Conservation (phyloP, 2,888 invertebrate species). For the Pyrrhia umbra region DNA sequence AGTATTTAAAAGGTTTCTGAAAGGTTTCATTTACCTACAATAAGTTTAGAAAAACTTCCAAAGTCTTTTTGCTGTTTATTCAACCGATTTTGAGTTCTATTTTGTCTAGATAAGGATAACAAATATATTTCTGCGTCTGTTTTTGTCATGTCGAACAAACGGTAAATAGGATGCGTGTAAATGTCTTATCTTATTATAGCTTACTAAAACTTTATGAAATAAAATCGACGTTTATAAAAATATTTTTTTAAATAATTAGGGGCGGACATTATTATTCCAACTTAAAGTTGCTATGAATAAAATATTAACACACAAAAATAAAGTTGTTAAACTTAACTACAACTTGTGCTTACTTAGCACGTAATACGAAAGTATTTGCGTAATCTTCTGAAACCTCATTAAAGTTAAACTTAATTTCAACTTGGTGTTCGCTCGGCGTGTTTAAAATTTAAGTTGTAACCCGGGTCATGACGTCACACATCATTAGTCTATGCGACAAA, state of each 20-base stretch:
- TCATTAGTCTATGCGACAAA: conserved; percentile 76
- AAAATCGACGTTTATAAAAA: no score
- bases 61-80: no score
- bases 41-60: neutral
- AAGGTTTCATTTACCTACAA: neutral
- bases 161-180: no score
- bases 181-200: no score
- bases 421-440: conserved; percentile 64
- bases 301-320: conserved; percentile 36
- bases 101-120: no score
- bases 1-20: conserved; percentile 8
- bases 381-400: conserved; percentile 67
- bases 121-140: no score
- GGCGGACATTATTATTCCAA: neutral
- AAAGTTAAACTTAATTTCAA: conserved; percentile 77
- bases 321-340: conserved; percentile 19
- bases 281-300: conserved; percentile 24
- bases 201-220: no score
- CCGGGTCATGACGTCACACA: conserved; percentile 78
- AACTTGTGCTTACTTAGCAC: conserved; percentile 50
- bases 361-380: conserved; percentile 64
- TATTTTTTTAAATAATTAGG: no score
- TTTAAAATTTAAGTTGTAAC: conserved; percentile 77
- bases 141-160: no score
- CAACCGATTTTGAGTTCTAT: no score